A percentile compares a stretch with the other conserved stretches of the same genome.
Conservation (phyloP, 2,888 invertebrate genomes). For the Gibbula magus region DNA sequence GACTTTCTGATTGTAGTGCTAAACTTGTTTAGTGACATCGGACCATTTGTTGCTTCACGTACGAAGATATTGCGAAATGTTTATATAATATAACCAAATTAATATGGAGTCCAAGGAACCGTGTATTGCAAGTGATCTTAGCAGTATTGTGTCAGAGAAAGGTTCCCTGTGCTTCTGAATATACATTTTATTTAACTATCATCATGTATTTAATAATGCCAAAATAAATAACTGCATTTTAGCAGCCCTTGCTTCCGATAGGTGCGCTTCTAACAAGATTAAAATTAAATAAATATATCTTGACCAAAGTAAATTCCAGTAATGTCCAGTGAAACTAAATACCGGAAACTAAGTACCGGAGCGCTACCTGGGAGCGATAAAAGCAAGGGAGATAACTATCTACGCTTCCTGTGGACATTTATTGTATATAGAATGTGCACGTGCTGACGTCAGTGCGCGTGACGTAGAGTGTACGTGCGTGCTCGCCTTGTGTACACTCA, state of each 20-base stretch:
- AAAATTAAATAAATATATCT: neutral
- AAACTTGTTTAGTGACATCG: neutral
- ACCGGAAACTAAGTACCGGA: neutral
- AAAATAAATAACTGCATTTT: constrained; percentile 19
- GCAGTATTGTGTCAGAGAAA: constrained; percentile 12
- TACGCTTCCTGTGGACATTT: neutral
- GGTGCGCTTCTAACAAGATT: neutral
- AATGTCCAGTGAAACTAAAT: neutral
- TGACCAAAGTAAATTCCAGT: neutral
- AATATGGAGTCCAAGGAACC: neutral
- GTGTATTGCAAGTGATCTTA: neutral
- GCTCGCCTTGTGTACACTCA: too few species aligned
- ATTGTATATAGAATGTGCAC: too few species aligned
- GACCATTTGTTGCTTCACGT: constrained; percentile 5
- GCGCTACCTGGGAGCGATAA: neutral
- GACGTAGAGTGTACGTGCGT: too few species aligned
- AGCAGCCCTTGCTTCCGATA: neutral
- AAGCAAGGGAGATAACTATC: constrained; percentile 21
- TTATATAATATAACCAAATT: constrained; percentile 20
- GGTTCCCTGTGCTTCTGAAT: neutral
- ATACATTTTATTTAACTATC: constrained; percentile 17
- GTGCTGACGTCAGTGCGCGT: too few species aligned
- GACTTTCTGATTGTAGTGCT: constrained; percentile 12
- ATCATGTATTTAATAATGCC: constrained; percentile 9
- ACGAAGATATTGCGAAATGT: neutral